phyloP scores from a whole-genome alignment of 2,113 vertebrate species.

The Thomomys bottae region DNA sequence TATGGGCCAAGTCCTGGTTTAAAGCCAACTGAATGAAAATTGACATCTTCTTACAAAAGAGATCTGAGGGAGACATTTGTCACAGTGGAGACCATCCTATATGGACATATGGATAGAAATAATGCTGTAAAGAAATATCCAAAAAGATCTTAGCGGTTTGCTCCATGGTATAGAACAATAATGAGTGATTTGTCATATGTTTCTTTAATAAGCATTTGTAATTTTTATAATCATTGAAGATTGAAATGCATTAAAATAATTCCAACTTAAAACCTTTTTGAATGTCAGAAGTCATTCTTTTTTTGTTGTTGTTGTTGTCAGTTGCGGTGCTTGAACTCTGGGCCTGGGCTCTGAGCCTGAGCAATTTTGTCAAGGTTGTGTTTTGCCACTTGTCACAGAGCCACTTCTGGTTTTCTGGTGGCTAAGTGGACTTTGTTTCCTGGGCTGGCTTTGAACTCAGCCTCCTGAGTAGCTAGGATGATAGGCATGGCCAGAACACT shows the following conservation, averaged over 20 bases:
- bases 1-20: not conserved
- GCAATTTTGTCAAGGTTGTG: too few species aligned
- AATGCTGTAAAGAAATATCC: not conserved
- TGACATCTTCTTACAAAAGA: not conserved
- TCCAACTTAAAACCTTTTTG: not conserved
- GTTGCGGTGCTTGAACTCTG: too few species aligned
- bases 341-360: too few species aligned
- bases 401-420: too few species aligned
- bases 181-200: not conserved
- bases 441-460: too few species aligned
- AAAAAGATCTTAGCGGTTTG: conserved; percentile 28
- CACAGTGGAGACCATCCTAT: not conserved
- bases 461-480: too few species aligned
- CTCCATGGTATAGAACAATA: not conserved
- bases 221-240: conserved; percentile 31
- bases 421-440: too few species aligned
- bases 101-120: not conserved
- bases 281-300: too few species aligned
- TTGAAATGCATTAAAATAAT: conserved; percentile 29
- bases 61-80: not conserved
- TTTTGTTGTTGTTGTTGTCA: too few species aligned
- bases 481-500: too few species aligned
- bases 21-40: not conserved
- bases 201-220: not conserved
- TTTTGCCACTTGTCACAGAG: too few species aligned